Evolutionary conservation across 1,140 invertebrate genomes (phyloP).

Genomic region (Neodiprion fabricii): DNA sequence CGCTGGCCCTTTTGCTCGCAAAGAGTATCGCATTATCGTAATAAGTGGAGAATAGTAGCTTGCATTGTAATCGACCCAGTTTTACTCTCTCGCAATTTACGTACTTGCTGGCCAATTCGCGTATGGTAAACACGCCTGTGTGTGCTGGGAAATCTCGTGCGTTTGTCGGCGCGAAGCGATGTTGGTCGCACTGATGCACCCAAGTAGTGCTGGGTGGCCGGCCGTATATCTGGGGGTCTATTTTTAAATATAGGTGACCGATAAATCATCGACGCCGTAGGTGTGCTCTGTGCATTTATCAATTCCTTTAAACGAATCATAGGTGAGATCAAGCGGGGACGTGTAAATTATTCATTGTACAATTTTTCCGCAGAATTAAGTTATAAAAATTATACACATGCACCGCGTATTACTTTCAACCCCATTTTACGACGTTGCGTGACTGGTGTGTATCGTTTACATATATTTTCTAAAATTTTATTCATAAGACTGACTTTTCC

Average conservation of each 20-base stretch:
- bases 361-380: no score
- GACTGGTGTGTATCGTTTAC: no score
- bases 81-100: background rate
- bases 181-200: background rate
- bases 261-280: background rate
- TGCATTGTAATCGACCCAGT: constrained; percentile 1
- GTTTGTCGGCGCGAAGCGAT: background rate
- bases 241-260: background rate
- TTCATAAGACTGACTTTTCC: no score
- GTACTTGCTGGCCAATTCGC: background rate
- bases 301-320: no score
- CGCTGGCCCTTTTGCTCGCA: background rate
- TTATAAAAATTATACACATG: no score
- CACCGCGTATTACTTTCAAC: no score
- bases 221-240: background rate
- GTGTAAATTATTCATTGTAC: no score
- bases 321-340: no score
- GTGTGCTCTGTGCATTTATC: no score
- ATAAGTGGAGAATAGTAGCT: background rate
- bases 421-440: no score
- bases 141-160: background rate
- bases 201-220: background rate
- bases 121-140: background rate
- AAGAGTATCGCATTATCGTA: no score
- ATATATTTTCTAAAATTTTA: no score